Conservation (phyloP, 2,113 vertebrate species). For the Fukomys damarensis region DNA sequence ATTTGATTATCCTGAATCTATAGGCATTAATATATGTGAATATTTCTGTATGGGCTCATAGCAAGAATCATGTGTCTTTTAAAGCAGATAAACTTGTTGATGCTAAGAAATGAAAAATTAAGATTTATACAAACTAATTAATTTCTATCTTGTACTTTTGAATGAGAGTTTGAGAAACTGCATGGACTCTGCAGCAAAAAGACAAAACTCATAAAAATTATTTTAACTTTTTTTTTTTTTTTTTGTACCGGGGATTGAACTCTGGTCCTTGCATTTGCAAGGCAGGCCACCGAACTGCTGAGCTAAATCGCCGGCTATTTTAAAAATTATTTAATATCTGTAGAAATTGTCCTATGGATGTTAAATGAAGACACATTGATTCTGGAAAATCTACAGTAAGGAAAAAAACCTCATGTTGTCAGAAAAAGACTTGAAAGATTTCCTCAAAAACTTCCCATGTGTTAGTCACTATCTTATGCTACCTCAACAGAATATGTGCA, state of each 20-base stretch:
- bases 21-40: background rate
- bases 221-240: too few species aligned
- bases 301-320: too few species aligned
- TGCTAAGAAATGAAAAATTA: background rate
- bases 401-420: background rate
- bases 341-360: background rate
- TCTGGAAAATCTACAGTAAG: background rate
- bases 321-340: background rate
- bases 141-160: background rate
- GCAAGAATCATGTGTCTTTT: too few species aligned
- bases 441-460: background rate
- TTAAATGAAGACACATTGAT: background rate
- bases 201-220: background rate
- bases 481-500: background rate
- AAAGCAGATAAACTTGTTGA: background rate
- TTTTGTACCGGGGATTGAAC: too few species aligned
- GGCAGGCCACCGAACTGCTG: too few species aligned
- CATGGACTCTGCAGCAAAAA: background rate
- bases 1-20: background rate
- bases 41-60: background rate
- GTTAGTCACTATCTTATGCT: background rate
- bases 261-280: too few species aligned
- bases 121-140: background rate
- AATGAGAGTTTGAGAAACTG: background rate
- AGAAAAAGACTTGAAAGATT: background rate